Conservation (phyloP, 2,888 invertebrate genomes). For the Apoda limacodes region DNA sequence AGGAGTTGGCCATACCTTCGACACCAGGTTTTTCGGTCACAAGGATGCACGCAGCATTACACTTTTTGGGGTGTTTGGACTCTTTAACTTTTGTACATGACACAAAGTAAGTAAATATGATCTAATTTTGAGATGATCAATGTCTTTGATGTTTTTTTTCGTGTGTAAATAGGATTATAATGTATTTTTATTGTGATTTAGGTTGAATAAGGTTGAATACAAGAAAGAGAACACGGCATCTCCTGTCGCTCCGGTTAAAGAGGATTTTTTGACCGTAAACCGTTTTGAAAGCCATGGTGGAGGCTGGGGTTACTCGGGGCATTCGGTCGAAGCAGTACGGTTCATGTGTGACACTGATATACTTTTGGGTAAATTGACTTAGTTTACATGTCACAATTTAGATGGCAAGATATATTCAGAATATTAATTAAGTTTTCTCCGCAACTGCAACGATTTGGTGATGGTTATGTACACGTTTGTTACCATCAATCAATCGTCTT, state of each 20-base stretch:
- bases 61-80: slow-evolving; percentile 90
- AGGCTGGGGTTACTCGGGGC: slow-evolving; percentile 98
- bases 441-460: no score
- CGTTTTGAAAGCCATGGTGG: slow-evolving; percentile 96
- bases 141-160: no score
- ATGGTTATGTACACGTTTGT: no score
- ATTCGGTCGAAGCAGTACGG: slow-evolving; percentile 95
- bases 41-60: slow-evolving; percentile 89
- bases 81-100: slow-evolving; percentile 87
- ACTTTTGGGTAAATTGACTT: slow-evolving; percentile 67
- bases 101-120: slow-evolving; percentile 54
- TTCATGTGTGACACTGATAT: slow-evolving; percentile 96
- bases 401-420: slow-evolving; percentile 63
- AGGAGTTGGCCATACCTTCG: slow-evolving; percentile 85
- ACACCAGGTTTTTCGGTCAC: slow-evolving; percentile 77
- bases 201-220: slow-evolving; percentile 38
- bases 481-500: no score
- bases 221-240: slow-evolving; percentile 37
- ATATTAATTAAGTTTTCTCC: no score
- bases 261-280: slow-evolving; percentile 86
- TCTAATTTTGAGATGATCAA: background rate
- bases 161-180: no score
- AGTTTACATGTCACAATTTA: slow-evolving; percentile 12
- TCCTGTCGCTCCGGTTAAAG: slow-evolving; percentile 65
- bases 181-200: no score